These are phyloP conservation scores for Asobara japonica DNA, from an alignment of 1,140 invertebrate genomes.

Conservation along the genomic window DNA sequence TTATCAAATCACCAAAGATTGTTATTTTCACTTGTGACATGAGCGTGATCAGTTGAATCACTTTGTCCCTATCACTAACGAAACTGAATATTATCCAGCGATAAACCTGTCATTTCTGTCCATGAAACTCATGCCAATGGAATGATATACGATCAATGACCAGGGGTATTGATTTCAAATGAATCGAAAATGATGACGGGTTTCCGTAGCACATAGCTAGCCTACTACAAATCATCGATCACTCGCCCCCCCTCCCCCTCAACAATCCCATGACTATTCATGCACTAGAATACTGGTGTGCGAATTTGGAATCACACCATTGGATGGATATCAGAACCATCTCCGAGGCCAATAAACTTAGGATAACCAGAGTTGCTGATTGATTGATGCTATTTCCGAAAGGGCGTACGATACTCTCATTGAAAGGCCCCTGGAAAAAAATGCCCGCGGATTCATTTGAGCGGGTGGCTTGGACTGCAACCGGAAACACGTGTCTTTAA, in stretches of 20 bases:
- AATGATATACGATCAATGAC: constrained; percentile 24
- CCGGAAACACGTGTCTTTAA: constrained; percentile 34
- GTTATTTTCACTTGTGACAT: no score
- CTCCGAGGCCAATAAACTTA: not conserved
- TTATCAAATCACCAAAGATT: no score
- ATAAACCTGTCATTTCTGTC: not conserved
- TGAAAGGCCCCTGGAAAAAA: not conserved
- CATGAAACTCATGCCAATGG: not conserved
- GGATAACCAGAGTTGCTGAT: not conserved
- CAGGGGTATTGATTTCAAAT: constrained; percentile 36
- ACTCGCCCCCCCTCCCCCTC: constrained; percentile 21
- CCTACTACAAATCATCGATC: constrained; percentile 47
- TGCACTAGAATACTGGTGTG: constrained; percentile 47
- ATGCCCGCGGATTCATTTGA: not conserved
- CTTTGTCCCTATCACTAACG: no score
- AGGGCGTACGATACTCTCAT: not conserved
- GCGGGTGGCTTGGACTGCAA: not conserved
- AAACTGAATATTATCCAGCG: not conserved
- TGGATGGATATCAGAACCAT: not conserved
- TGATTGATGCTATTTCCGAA: not conserved
- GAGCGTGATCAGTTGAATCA: no score
- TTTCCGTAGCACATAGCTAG: constrained; percentile 38
- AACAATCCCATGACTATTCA: constrained; percentile 50
- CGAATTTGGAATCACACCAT: constrained; percentile 35
- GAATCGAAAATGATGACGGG: constrained; percentile 43